A percentile compares a stretch with the other conserved stretches of the same genome.
Evolutionary conservation across 2,888 invertebrate genomes (phyloP).

Genomic region (Muschampia staudingeri): DNA sequence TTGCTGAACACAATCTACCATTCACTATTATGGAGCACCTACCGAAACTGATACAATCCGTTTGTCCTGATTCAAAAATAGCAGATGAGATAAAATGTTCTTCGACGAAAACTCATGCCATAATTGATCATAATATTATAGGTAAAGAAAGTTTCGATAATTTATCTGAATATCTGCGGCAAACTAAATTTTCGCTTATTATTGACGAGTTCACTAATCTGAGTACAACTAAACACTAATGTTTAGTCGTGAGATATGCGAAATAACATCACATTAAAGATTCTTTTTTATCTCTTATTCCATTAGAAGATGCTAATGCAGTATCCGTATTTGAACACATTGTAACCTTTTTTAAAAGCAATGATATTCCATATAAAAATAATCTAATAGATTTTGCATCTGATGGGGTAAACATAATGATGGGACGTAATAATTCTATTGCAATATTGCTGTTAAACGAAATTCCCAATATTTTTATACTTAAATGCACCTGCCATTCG

Average conservation of each 20-base stretch:
- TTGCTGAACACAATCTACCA: slow-evolving; percentile 26
- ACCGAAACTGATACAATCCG: not conserved
- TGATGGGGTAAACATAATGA: slow-evolving; percentile 33
- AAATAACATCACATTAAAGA: slow-evolving; percentile 22
- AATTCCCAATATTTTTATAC: slow-evolving; percentile 13
- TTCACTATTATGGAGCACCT: slow-evolving; percentile 23
- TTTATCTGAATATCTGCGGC: slow-evolving; percentile 26
- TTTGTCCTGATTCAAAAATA: slow-evolving; percentile 23
- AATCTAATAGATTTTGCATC: slow-evolving; percentile 30
- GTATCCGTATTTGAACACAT: slow-evolving; percentile 24
- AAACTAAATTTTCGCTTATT: slow-evolving; percentile 33
- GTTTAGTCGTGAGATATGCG: slow-evolving; percentile 35
- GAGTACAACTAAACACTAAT: slow-evolving; percentile 34
- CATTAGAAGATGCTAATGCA: slow-evolving; percentile 29
- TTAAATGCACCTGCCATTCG: slow-evolving; percentile 13
- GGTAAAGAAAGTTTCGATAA: slow-evolving; percentile 36
- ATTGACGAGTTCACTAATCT: slow-evolving; percentile 41
- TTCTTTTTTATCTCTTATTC: slow-evolving; percentile 36
- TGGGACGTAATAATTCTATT: slow-evolving; percentile 35
- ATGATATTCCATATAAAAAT: slow-evolving; percentile 37
- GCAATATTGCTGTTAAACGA: slow-evolving; percentile 25
- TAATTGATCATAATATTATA: slow-evolving; percentile 22
- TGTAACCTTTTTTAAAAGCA: slow-evolving; percentile 26
- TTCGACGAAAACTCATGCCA: slow-evolving; percentile 33
- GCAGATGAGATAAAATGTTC: slow-evolving; percentile 44